A percentile compares a stretch with the other conserved stretches of the same genome.
These are phyloP conservation scores for Ephialtes manifestator DNA, from an alignment of 2,888 invertebrate genomes.

Conservation along the genomic window DNA sequence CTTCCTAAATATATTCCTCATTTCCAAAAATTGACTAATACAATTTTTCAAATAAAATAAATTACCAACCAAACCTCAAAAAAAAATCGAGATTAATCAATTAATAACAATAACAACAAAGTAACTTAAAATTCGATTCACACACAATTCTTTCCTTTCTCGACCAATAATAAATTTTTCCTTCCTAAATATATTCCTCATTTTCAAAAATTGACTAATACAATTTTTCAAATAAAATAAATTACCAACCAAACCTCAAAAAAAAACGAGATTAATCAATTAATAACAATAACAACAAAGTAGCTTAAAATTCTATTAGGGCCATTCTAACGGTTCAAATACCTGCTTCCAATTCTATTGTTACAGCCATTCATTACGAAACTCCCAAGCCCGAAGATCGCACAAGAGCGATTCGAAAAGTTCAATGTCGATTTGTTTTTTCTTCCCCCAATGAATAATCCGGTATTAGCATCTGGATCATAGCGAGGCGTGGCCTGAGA, in stretches of 20 bases:
- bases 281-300: background rate
- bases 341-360: conserved; percentile 7
- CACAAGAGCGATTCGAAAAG: conserved; percentile 57
- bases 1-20: too few relatives aligned
- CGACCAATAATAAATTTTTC: too few relatives aligned
- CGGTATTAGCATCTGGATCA: conserved; percentile 25
- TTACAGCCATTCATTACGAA: conserved; percentile 15
- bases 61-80: too few relatives aligned
- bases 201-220: background rate
- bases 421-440: conserved; percentile 60
- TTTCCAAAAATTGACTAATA: too few relatives aligned
- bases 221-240: background rate
- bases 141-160: too few relatives aligned
- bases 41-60: too few relatives aligned
- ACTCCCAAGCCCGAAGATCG: conserved; percentile 34
- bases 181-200: too few relatives aligned
- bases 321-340: background rate
- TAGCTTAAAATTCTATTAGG: background rate
- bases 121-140: background rate
- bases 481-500: conserved; percentile 55
- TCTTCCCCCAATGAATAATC: conserved; percentile 9
- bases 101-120: background rate
- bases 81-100: too few relatives aligned
- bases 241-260: background rate
- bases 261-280: too few relatives aligned